phyloP scores from a whole-genome alignment of 2,113 vertebrate genomes.

The Sardina pilchardus region DNA sequence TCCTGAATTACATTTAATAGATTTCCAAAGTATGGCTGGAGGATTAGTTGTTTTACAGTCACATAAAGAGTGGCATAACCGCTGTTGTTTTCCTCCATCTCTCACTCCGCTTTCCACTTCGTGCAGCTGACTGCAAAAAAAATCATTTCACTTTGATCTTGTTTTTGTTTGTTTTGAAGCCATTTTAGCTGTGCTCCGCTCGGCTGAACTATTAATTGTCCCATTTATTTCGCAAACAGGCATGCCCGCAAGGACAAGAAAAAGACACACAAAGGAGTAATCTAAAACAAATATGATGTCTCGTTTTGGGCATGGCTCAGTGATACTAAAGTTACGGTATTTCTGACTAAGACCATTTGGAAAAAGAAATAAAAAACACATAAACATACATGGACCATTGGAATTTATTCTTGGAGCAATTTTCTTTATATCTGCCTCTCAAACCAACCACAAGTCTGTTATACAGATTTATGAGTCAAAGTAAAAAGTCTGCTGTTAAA shows the following conservation, averaged over 20 bases:
- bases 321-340: not conserved
- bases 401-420: not conserved
- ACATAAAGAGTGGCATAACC: not conserved
- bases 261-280: not conserved
- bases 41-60: not conserved
- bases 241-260: not conserved
- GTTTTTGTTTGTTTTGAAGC: slow-evolving; percentile 14
- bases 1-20: slow-evolving; percentile 23
- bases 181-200: not conserved
- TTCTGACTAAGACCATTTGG: not conserved
- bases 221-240: not conserved
- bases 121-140: not conserved
- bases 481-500: not conserved
- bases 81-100: not conserved
- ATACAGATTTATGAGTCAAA: not conserved
- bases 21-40: slow-evolving; percentile 16
- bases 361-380: slow-evolving; percentile 1
- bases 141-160: not conserved
- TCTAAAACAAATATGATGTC: not conserved
- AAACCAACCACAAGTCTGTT: not conserved
- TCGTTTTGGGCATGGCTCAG: not conserved
- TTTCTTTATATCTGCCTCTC: not conserved
- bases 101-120: not conserved
- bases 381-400: not conserved
- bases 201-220: not conserved